Base-by-base conservation (phyloP, 2,113 vertebrate species). In the Megaceryle torquata region DNA sequence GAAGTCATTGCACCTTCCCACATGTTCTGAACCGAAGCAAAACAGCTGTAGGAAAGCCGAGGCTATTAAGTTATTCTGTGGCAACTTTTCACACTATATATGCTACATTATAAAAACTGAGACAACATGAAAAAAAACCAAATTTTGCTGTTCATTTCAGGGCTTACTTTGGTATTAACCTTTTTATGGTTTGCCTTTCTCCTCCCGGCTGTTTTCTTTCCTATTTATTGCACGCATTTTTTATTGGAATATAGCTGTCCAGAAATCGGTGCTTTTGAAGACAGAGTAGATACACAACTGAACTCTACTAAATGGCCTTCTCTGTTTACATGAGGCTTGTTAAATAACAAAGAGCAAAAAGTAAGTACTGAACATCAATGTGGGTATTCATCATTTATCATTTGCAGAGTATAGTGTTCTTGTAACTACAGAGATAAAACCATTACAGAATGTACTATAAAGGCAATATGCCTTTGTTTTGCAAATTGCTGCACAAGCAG, bases 201-300 rank as follows among this genome's bases (percentile, higher is more conserved):
- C 18, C 12, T 71, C 10, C 20, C 89, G 96, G 88, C 44, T 96
- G 93, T 79, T 95, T 96, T 74, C 53, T 82, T 83, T 97, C 86
- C 13, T 88, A 60, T 93, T 96, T 96, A 95, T 86, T 93, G 71
- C 69, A 83, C 6, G 0, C 65, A 35, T 0, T 24, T 92, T 97
- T 93, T 86, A 82, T 44, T 74, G 78, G 68, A 72, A 44, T 51
- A 39, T 57, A 68, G 50, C 48, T 82, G 35, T 79, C 79, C 86
- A 95, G 63, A 88, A 86, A 48, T 81, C 1, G 0, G 68, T 75
- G 64, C 77, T 91, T 90, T 93, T 95, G 88, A 96, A 83, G 86
- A 69, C 90, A 88, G 43, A 50, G 25, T 19, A 74, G 69, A 95
- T 53, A 21, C 83, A 72, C 39, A 90, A 71, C 33, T 83, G 82